Evolutionary conservation across 2,797 vertebrate genomes (phyloP), one percentile per base, ranked within the genome.

Genomic region (Crossoptilon crossoptilon): DNA sequence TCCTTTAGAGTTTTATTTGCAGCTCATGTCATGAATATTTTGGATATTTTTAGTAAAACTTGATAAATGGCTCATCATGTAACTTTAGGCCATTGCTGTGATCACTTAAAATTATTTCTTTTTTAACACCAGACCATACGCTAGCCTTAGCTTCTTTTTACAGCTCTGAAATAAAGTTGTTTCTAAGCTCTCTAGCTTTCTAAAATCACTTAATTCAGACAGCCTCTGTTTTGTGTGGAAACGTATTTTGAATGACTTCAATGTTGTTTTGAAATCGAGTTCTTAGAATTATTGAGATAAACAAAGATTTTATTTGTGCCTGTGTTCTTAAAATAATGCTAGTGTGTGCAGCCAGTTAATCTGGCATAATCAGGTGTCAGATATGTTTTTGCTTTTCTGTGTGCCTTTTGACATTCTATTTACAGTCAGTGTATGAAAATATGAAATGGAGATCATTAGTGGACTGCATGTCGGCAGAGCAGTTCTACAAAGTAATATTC

Each of bases 401-500:
- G 15, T 64, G 73, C 26, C 71, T 77, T 18, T 66, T 46, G 44
- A 14, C 31, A 19, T 77, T 77, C 44, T 3, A 11, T 68, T 82
- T 94, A 51, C 66, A 94, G 35, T 39, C 35, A 55, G 49, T 10
- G 29, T 74, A 66, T 88, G 66, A 66, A 90, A 88, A 85, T 84
- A 93, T 93, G 87, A 94, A 88, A 92, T 78, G 26, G 33, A 78
- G 39, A 58, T 76, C 91, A 79, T 87, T 84, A 85, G 76, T 66
- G 74, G 68, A 74, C 69, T 58, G 6, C n/a, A 27, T 80, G 63
- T 85, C 83, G 63, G 58, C 56, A 63, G 46, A 59, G 81, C 81
- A 51, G 24, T 56, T 84, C 56, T 94, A 46, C 67, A 74, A 91
- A 90, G 56, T 53, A 82, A 63, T 84, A 90, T 94, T 88, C 66